Evolutionary conservation across 2,888 invertebrate genomes (phyloP), one percentile per base, ranked within the genome.

Genomic region (Rugalucina vietnamica): DNA sequence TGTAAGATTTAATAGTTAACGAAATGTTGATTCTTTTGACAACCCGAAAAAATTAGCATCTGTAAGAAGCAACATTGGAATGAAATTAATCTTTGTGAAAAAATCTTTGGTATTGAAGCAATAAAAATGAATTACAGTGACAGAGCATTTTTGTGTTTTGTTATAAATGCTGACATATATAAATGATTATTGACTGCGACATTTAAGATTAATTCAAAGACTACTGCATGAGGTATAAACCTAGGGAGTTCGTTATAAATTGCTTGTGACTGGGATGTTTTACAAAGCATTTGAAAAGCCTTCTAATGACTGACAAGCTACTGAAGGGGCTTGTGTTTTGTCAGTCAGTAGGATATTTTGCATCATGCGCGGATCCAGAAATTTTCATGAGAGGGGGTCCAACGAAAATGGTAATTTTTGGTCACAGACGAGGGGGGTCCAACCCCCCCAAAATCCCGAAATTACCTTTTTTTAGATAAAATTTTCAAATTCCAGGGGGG

Each of bases 81-180:
- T 54, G 34, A 24, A 65, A 65, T 65, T 65, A 65, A 65, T 65
- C 65, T 65, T 65, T 65, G 32, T 32, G 65, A 18, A 29, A 29
- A 65, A 12, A 12, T 32, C 65, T 65, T 65, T 34, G 34, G 65
- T 27, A 65, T 65, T 65, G 12, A 32, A 24, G 65, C 34, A 65
- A 65, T 65, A 65, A 65, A 65, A 65, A 65, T 65, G 65, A 65
- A 65, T 65, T 65, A 65, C 65, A 21, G 65, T 65, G 65, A 65
- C 65, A 65, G 65, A n/a, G 65, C 37, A 37, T 32, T 3, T 72
- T 72, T 72, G 24, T 72, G 43, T 72, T 72, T 72, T 72, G 72
- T 72, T 43, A 72, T 43, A 43, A 72, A 5, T 14, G 2, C 1
- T 43, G 72, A 43, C 72, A 72, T 72, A 72, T 72, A 49, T 72